Percentiles rank a stretch among this genome's conserved stretches.
phyloP scores from a whole-genome alignment of 2,797 vertebrate genomes.

The Diglossa cyanea region DNA sequence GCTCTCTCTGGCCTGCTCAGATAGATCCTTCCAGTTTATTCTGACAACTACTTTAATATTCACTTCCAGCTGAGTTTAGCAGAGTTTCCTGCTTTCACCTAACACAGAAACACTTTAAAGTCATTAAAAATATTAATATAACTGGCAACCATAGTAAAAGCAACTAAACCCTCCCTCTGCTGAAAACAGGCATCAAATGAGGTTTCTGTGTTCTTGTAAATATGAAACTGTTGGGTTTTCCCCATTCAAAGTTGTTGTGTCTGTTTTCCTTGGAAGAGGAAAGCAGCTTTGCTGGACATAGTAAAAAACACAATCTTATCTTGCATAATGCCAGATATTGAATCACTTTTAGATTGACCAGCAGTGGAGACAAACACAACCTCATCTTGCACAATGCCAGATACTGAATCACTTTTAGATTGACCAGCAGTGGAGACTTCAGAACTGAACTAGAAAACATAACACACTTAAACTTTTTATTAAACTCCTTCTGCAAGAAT shows the following conservation, averaged over 20 bases:
- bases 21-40: neutral
- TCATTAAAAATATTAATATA: neutral
- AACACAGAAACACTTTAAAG: neutral
- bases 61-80: neutral
- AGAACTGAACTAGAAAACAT: neutral
- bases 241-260: neutral
- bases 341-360: neutral
- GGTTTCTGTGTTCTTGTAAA: neutral
- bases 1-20: neutral
- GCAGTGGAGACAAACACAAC: neutral
- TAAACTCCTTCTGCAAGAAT: neutral
- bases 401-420: neutral
- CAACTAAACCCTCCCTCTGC: neutral
- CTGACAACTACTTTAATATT: neutral
- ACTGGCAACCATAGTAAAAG: neutral
- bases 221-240: neutral
- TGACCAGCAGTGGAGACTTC: neutral
- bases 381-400: neutral
- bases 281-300: neutral
- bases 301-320: neutral
- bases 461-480: neutral
- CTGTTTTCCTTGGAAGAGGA: neutral
- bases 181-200: neutral
- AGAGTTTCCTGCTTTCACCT: neutral
- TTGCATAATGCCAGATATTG: neutral